A percentile compares a stretch with the other conserved stretches of the same genome.
These are phyloP conservation scores for Carpatolechia fugitivella DNA, from an alignment of 2,888 invertebrate species.

Conservation along the genomic window DNA sequence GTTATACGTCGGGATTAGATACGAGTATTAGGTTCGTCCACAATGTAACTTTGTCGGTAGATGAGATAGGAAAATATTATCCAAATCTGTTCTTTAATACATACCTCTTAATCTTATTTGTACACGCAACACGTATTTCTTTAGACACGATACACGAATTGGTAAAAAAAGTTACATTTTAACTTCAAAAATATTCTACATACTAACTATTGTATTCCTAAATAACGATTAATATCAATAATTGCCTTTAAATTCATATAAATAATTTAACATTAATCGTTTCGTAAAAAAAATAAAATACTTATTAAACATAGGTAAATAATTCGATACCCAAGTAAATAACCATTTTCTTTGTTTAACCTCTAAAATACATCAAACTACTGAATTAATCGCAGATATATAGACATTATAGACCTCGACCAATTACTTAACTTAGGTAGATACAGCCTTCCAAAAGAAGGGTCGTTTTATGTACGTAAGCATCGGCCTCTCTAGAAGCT, in stretches of 20 bases:
- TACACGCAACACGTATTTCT: background rate
- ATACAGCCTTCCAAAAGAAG: no score
- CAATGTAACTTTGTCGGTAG: no score
- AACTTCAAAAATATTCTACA: background rate
- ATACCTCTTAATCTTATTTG: no score
- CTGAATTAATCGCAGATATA: background rate
- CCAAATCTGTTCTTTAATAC: no score
- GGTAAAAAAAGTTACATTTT: background rate
- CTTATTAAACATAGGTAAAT: background rate
- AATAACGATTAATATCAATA: conserved; percentile 3
- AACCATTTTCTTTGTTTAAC: background rate
- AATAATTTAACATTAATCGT: background rate
- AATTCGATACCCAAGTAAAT: background rate
- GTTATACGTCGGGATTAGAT: no score
- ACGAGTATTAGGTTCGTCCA: no score
- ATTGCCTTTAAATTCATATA: background rate
- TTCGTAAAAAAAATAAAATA: conserved; percentile 8
- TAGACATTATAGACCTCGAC: background rate
- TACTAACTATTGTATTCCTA: background rate
- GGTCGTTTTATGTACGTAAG: background rate
- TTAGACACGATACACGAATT: background rate
- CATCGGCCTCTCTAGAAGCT: background rate
- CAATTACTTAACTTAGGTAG: background rate
- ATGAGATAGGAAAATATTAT: no score
- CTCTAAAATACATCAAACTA: background rate